phyloP scores from a whole-genome alignment of 1,140 invertebrate species.

The Callitettix versicolor region DNA sequence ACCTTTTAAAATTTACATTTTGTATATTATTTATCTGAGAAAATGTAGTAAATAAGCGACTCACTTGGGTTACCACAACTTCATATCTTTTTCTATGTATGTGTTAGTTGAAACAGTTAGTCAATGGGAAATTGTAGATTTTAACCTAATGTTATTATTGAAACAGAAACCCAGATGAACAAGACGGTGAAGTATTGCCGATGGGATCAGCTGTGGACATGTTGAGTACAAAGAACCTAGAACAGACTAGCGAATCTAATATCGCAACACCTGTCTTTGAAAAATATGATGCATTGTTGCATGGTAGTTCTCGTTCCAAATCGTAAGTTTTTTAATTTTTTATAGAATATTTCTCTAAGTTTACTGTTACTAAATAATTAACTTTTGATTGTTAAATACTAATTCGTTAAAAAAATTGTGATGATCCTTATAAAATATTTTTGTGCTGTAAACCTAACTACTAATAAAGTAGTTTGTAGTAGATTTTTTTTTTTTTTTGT shows the following conservation, averaged over 20 bases:
- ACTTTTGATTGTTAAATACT: background rate
- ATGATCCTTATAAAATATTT: too few relatives aligned
- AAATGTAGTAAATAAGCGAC: too few relatives aligned
- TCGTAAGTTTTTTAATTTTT: conserved; percentile 41
- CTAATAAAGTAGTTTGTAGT: too few relatives aligned
- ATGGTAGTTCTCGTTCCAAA: conserved; percentile 63
- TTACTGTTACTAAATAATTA: too few relatives aligned
- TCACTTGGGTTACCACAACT: too few relatives aligned
- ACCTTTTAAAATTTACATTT: too few relatives aligned
- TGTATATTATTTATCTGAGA: too few relatives aligned
- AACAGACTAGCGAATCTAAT: conserved; percentile 45
- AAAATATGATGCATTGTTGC: conserved; percentile 85
- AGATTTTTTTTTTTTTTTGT: too few relatives aligned
- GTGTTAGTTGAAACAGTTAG: too few relatives aligned
- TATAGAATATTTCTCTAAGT: too few relatives aligned
- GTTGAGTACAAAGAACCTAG: conserved; percentile 67
- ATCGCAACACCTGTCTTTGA: conserved; percentile 71
- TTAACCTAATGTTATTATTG: conserved; percentile 12
- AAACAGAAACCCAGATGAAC: conserved; percentile 68
- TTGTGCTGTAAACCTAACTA: background rate
- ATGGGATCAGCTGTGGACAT: conserved; percentile 69
- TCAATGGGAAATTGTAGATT: too few relatives aligned
- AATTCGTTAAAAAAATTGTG: background rate
- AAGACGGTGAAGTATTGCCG: conserved; percentile 87
- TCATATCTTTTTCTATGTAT: too few relatives aligned